These are phyloP conservation scores for Delphinus delphis DNA, from an alignment of 2,113 vertebrate species.

Conservation along the genomic window DNA sequence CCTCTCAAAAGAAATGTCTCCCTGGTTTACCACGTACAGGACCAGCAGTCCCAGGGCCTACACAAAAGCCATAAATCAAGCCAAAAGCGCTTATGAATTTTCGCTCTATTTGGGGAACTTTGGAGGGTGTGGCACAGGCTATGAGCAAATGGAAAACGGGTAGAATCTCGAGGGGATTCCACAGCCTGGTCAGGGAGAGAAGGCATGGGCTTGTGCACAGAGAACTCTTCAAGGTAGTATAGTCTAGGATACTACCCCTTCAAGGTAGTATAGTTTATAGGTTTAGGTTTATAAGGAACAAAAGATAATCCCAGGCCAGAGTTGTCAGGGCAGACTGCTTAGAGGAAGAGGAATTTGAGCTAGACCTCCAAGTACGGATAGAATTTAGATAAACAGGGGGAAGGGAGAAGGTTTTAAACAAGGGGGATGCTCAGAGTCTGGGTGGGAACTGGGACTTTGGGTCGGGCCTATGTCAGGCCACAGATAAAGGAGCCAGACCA, in stretches of 20 bases:
- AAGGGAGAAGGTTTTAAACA: background rate
- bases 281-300: background rate
- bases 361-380: background rate
- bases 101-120: background rate
- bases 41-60: constrained; percentile 80
- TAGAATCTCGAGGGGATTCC: background rate
- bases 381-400: background rate
- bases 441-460: background rate
- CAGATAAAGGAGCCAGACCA: background rate
- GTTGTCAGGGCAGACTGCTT: background rate
- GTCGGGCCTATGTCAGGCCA: background rate
- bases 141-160: background rate
- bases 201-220: background rate
- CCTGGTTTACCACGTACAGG: constrained; percentile 73
- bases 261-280: background rate
- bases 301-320: background rate
- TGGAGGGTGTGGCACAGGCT: background rate
- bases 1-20: constrained; percentile 48
- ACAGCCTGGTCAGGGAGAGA: background rate
- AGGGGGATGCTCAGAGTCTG: background rate
- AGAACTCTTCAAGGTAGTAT: background rate
- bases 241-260: background rate
- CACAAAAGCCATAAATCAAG: background rate
- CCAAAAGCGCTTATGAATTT: background rate
- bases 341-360: background rate